Percentiles rank a stretch among this genome's conserved stretches.
phyloP scores from a whole-genome alignment of 1,140 invertebrate genomes.

The Scylla paramamosain region DNA sequence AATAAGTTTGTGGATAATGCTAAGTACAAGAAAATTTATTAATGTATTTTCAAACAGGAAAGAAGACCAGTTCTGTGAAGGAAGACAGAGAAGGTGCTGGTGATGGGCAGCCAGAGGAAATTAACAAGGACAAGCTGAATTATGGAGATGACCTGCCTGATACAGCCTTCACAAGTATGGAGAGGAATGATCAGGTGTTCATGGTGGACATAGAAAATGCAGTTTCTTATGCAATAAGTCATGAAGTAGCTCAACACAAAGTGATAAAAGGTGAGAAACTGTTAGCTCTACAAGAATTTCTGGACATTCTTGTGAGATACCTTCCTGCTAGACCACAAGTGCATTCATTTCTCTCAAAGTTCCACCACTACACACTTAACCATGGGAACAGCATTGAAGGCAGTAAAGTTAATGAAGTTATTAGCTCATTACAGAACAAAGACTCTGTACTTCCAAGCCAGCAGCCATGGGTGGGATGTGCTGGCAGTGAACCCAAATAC shows the following conservation, averaged over 20 bases:
- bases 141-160: conserved; percentile 72
- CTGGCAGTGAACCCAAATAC: conserved; percentile 86
- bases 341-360: conserved; percentile 84
- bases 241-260: conserved; percentile 89
- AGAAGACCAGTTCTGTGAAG: conserved; percentile 65
- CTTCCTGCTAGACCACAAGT: conserved; percentile 88
- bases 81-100: conserved; percentile 71
- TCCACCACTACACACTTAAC: conserved; percentile 81
- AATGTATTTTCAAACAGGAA: background rate
- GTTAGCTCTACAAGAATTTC: conserved; percentile 86
- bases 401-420: conserved; percentile 81
- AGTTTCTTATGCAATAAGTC: conserved; percentile 88
- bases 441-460: conserved; percentile 79
- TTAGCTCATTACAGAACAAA: conserved; percentile 52
- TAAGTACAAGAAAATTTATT: too few relatives aligned
- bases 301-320: conserved; percentile 86
- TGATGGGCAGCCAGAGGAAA: conserved; percentile 72
- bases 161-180: conserved; percentile 56
- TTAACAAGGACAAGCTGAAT: conserved; percentile 67
- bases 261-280: conserved; percentile 86
- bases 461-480: conserved; percentile 90
- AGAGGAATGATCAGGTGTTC: conserved; percentile 83
- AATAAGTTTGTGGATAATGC: background rate
- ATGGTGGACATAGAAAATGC: conserved; percentile 93
- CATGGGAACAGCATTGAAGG: conserved; percentile 82